Evolutionary conservation across 2,888 invertebrate species (phyloP).

Genomic region (Linyphia triangularis): DNA sequence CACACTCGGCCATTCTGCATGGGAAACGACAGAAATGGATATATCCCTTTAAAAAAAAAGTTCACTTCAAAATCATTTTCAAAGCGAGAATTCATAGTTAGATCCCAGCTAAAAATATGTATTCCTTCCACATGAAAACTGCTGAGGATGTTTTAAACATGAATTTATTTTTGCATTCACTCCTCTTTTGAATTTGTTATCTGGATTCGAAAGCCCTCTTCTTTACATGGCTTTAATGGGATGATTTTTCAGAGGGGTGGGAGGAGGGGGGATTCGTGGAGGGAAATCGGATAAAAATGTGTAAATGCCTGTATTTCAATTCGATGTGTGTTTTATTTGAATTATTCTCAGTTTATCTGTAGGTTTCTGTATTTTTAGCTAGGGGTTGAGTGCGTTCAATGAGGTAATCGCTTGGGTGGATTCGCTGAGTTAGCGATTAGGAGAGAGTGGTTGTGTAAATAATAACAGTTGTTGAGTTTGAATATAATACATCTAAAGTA

Average conservation of each 20-base stretch:
- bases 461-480: no score
- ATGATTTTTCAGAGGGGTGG: background rate
- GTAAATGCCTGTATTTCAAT: conserved; percentile 21
- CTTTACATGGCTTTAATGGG: conserved; percentile 15
- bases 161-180: conserved; percentile 37
- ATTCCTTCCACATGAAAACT: background rate
- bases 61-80: background rate
- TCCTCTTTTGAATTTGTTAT: conserved; percentile 60
- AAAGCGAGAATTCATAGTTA: background rate
- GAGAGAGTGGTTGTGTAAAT: no score
- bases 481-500: no score
- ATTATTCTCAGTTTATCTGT: background rate
- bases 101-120: background rate
- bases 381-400: no score
- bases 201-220: background rate
- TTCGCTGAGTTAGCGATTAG: no score
- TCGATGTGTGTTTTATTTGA: conserved; percentile 16
- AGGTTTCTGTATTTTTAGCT: background rate
- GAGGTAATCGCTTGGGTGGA: no score
- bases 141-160: conserved; percentile 49
- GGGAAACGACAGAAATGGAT: background rate
- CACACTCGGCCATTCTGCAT: no score
- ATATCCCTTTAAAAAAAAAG: background rate
- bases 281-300: conserved; percentile 9
- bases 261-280: background rate